These are phyloP conservation scores for Neomorphus geoffroyi DNA, from an alignment of 2,797 vertebrate species.

Conservation along the genomic window DNA sequence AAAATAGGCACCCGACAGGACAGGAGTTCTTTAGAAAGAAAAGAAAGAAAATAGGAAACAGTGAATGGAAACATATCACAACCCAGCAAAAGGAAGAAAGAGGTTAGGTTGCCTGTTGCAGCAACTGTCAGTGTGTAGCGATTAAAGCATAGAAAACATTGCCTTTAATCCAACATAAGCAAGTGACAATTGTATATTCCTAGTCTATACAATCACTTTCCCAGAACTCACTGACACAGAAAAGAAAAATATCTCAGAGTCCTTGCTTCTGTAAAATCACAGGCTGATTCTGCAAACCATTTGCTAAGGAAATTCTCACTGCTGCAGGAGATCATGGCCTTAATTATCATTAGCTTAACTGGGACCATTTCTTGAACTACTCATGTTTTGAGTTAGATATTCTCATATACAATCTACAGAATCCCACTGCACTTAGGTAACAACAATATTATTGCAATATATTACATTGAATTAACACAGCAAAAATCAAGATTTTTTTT, in stretches of 20 bases:
- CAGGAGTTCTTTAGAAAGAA: background rate
- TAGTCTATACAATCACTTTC: background rate
- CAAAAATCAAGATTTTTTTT: background rate
- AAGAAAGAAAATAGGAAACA: background rate
- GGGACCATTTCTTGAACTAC: background rate
- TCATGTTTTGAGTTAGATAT: background rate
- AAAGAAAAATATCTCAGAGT: background rate
- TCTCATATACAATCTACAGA: accelerated
- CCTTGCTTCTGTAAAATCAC: background rate
- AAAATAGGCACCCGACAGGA: background rate
- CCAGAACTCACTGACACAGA: background rate
- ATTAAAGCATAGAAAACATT: slow-evolving; percentile 10
- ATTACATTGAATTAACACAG: background rate
- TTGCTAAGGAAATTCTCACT: background rate
- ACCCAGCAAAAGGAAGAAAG: background rate
- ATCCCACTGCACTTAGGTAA: too few species aligned
- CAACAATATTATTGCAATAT: background rate
- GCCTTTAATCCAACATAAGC: background rate
- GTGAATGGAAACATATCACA: background rate
- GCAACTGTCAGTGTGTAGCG: background rate
- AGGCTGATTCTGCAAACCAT: background rate
- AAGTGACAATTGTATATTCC: background rate
- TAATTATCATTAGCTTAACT: background rate
- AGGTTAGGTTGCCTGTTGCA: background rate
- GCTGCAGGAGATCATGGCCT: background rate